Evolutionary conservation across 2,113 vertebrate genomes (phyloP), one percentile per base, ranked within the genome.

Genomic region (Myrmecobius fasciatus): DNA sequence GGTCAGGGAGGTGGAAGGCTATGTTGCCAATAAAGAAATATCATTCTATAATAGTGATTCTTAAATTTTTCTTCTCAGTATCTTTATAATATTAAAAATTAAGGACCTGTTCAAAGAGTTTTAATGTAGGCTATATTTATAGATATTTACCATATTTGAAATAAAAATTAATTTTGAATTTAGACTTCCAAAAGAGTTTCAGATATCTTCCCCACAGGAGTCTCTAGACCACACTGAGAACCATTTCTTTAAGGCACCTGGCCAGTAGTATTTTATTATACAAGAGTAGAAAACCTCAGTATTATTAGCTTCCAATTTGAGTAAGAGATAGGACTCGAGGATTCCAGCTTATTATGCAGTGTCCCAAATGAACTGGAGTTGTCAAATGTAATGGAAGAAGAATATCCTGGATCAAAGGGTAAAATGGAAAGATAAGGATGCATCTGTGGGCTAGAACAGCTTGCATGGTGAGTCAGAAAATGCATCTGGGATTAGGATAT

Each of bases 381-480:
- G 94, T 91, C 94, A 51, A 11, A 51, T 31, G 28, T 1, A 89
- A 93, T 91, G 95, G 90, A 94, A 47, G 60, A 56, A 94, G 28
- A 93, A 11, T 53, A n/a, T 60, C 94, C 47, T 92, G 83, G 53
- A 91, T 96, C 53, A 97, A 95, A 92, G 56, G 51, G 25, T 83
- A 94, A 96, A 92, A 53, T 94, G 93, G 53, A 95, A 83, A 96
- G 89, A 95, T 7, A 75, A 75, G 67, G 7, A 20, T 83, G 20
- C 17, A 94, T 90, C 49, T 14, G 24, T 48, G 26, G 54, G 93
- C 83, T 54, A 89, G 89, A 96, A 91, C 89, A 91, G 20, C 90
- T 96, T 89, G 94, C 94, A 90, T 96, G 8, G 52, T 92, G 67
- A 91, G 53, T 96, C 94, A 97, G 31, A 91, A 26, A 94, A 92